These are phyloP conservation scores for Drosophila miranda DNA, from an alignment of 1,140 invertebrate genomes.

Conservation along the genomic window DNA sequence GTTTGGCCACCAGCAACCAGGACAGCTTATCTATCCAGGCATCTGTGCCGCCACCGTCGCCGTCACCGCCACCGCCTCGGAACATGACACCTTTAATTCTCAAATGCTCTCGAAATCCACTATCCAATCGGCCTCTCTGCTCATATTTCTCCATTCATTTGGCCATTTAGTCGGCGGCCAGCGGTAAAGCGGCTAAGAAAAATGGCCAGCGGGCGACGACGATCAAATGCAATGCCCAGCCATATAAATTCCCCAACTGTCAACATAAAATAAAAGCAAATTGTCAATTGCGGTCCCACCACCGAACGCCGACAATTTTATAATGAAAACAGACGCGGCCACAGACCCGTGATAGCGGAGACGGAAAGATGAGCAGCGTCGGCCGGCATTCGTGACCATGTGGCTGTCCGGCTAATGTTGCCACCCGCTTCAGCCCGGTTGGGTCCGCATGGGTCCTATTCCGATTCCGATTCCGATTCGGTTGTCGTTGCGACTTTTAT, in stretches of 20 bases:
- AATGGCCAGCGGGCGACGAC: slow-evolving; percentile 38
- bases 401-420: slow-evolving; percentile 56
- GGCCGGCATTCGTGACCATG: slow-evolving; percentile 35
- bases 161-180: slow-evolving; percentile 44
- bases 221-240: slow-evolving; percentile 33
- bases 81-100: slow-evolving; percentile 75
- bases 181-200: slow-evolving; percentile 50
- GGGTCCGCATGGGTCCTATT: neutral
- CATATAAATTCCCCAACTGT: slow-evolving; percentile 76
- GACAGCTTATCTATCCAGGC: slow-evolving; percentile 77
- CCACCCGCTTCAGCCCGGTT: neutral
- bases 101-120: slow-evolving; percentile 28
- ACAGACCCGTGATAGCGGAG: slow-evolving; percentile 17
- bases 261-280: slow-evolving; percentile 76
- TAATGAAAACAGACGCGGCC: slow-evolving; percentile 67
- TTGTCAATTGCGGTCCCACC: slow-evolving; percentile 72
- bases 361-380: slow-evolving; percentile 7
- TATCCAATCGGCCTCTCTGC: neutral
- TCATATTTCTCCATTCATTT: slow-evolving; percentile 39
- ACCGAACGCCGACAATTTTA: slow-evolving; percentile 63
- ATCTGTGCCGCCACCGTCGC: slow-evolving; percentile 60
- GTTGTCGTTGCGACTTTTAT: slow-evolving; percentile 73
- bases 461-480: slow-evolving; percentile 21
- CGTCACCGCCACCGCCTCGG: slow-evolving; percentile 30
- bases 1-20: slow-evolving; percentile 40